Percentiles rank a stretch among this genome's conserved stretches.
Evolutionary conservation across 2,797 vertebrate species (phyloP).

Genomic region (Hyperoplus immaculatus): DNA sequence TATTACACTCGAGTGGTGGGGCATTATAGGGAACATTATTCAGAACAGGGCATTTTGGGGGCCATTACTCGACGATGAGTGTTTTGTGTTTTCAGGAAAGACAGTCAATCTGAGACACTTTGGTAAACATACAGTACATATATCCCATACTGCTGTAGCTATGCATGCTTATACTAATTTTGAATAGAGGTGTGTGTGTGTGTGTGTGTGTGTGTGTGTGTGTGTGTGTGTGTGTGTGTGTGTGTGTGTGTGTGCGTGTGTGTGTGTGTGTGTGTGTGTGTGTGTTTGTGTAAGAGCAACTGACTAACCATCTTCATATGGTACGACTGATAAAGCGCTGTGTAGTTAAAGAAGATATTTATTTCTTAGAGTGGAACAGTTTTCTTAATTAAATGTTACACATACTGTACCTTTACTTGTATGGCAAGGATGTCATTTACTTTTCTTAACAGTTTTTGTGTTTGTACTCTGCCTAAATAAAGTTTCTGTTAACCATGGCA

Average conservation of each 20-base stretch:
- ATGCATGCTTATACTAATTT: constrained; percentile 31
- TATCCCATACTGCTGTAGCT: constrained; percentile 18
- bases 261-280: constrained; percentile 2
- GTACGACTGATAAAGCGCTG: constrained; percentile 33
- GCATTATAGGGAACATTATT: constrained; percentile 2
- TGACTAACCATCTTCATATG: constrained; percentile 30
- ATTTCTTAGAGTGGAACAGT: constrained; percentile 45
- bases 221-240: constrained; percentile 11
- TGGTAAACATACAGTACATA: background rate
- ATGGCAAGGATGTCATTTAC: constrained; percentile 26
- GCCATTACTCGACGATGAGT: constrained; percentile 6
- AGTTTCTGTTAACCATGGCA: background rate
- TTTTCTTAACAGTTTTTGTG: constrained; percentile 48
- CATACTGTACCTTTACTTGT: background rate
- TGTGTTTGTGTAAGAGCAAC: constrained; percentile 13
- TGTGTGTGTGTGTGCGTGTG: constrained; percentile 9
- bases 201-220: constrained; percentile 6
- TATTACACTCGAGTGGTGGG: constrained; percentile 3
- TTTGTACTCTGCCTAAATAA: constrained; percentile 63
- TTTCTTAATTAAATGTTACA: constrained; percentile 34
- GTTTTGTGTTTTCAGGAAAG: constrained; percentile 38
- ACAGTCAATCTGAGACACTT: background rate
- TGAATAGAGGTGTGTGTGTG: constrained; percentile 13
- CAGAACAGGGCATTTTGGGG: background rate
- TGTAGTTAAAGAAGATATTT: constrained; percentile 45